Base-by-base conservation (phyloP, 2,113 vertebrate species). In the Silurus glanis region DNA sequence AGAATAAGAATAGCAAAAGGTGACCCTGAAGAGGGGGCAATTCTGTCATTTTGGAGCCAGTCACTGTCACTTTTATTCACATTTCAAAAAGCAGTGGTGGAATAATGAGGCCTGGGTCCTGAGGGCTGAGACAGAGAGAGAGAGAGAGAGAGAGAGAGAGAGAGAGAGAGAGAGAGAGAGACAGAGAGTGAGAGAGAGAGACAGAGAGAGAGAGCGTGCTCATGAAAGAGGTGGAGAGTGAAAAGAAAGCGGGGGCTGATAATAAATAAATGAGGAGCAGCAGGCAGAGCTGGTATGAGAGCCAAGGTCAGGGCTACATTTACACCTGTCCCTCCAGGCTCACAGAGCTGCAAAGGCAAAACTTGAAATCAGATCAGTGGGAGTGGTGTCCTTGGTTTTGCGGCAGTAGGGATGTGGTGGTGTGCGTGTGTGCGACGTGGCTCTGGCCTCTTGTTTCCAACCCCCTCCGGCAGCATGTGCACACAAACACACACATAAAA, bases 311-410 rank as follows among this genome's bases (percentile, higher is more conserved):
- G 71, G 71, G 90, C 88, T 92, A 92, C 93, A 94, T 95, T 94
- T 94, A 93, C 91, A 93, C 91, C 93, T 93, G 94, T 95, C 95
- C 92, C 95, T 94, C 91, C 95, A 95, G 94, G 95, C 91, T 91
- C 92, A 81, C 78, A 66, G 37, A 84, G 87, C 92, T 92, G 92
- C 59, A 91, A 93, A 92, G 89, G 91, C 90, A 90, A 92, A 93
- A 92, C 87, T 85, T 92, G 91, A 89, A 93, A 93, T 91, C 87
- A 86, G 89, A 93, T 92, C 90, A 69, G 64, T 74, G 28, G 71
- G 86, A 87, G 75, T 58, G 0, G 49, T 76, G 89, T 90, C 92
- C 92, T 92, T 91, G 90, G 87, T 79, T 23, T 85, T 61, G 67
- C 85, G 3, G 87, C 88, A 75, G 82, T 80, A 25, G 85, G 83